Base-by-base conservation (phyloP, 2,888 invertebrate genomes). In the Acanthosepion pharaonis region DNA sequence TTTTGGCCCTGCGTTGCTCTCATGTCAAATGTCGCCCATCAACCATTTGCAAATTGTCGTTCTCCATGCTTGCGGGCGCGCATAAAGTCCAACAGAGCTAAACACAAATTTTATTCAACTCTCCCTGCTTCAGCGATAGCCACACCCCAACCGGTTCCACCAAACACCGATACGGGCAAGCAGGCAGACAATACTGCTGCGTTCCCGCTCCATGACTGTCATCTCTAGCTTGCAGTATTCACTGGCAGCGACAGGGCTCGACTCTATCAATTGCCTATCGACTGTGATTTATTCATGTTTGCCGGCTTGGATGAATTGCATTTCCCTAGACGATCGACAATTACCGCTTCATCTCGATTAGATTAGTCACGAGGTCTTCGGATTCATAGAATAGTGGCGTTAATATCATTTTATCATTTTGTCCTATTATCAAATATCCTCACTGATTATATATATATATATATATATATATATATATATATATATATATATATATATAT, bases 211-310 rank as follows among this genome's bases (percentile, higher is more conserved):
- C 15, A 53, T 15, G 53, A 53, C 53, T 53, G 53, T 53, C 53
- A 53, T 53, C 53, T 53, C 53, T 53, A 9, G 9, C 55, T 55
- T 55, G 55, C 59, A 59, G 59, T 59, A 23, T 59, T 59, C 20
- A 59, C 59, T 59, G 6, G 59, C 59, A 59, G 59, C 59, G 59
- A 59, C 59, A 59, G 59, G 59, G 20, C 59, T 59, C 23, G 59
- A 59, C 59, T 59, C 59, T 59, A 78, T 78, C 78, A 78, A 78
- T 78, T 78, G 78, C 78, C 78, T 78, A 78, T 78, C 78, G 78
- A 78, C 78, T 78, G 78, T 78, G 78, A 78, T 78, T 78, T 78
- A 78, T 78, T 78, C 78, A 78, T 78, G 78, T 33, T 78, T 78
- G 33, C 78, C 15, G 78, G 78, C 78, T n/a, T 78, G n/a, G 33